phyloP scores from a whole-genome alignment of 2,888 invertebrate genomes.

The Chrysolina americana region DNA sequence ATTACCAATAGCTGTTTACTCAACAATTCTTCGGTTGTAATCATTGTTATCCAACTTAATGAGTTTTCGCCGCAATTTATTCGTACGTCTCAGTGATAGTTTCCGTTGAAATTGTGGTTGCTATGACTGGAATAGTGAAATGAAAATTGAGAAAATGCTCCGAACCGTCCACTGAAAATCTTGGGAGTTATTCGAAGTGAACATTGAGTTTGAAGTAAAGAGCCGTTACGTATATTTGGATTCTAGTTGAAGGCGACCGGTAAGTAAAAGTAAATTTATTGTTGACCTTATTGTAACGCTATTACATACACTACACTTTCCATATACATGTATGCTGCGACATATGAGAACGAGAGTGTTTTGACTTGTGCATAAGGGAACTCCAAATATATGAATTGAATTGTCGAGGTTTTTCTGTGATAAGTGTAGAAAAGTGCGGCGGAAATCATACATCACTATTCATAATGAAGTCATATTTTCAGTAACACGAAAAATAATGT shows the following conservation, averaged over 20 bases:
- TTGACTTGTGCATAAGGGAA: neutral
- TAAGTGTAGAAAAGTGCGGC: too few species aligned
- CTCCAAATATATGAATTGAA: neutral
- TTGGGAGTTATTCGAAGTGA: conserved; percentile 19
- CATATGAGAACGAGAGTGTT: conserved; percentile 2
- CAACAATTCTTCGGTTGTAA: conserved; percentile 21
- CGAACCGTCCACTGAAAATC: neutral
- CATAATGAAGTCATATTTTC: too few species aligned
- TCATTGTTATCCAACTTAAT: conserved; percentile 25
- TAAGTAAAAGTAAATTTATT: conserved; percentile 50
- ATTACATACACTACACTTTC: conserved; percentile 46
- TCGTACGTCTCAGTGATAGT: conserved; percentile 4
- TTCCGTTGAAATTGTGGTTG: conserved; percentile 9
- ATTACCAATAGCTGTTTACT: conserved; percentile 36
- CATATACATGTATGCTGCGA: conserved; percentile 38
- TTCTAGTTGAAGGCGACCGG: conserved; percentile 39
- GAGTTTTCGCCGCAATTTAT: neutral
- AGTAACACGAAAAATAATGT: too few species aligned
- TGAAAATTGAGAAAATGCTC: neutral
- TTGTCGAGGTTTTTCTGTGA: too few species aligned
- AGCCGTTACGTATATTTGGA: conserved; percentile 32
- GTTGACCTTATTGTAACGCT: conserved; percentile 45
- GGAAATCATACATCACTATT: too few species aligned
- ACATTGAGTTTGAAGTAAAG: conserved; percentile 10
- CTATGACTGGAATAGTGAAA: neutral